Evolutionary conservation across 2,888 invertebrate genomes (phyloP).

Genomic region (Scrobipalpa atriplicella): DNA sequence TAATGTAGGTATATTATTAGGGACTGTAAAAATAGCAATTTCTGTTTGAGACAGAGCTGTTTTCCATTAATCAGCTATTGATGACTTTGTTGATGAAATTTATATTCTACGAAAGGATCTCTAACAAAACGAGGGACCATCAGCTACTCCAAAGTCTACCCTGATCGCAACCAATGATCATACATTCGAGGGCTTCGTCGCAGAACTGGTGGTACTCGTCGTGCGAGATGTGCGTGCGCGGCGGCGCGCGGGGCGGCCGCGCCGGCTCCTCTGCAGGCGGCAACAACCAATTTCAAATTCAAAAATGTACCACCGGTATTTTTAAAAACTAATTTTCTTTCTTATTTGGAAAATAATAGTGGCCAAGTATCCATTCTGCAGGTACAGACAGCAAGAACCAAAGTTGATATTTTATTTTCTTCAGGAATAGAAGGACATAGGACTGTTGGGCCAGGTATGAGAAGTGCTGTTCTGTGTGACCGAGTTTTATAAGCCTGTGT

Average conservation of each 20-base stretch:
- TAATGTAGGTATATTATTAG: no score
- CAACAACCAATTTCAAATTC: slow-evolving; percentile 23
- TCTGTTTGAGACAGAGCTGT: no score
- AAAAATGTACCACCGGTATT: background rate
- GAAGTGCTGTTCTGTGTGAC: background rate
- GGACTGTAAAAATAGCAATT: no score
- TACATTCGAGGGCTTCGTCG: slow-evolving; percentile 92
- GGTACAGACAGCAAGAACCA: no score
- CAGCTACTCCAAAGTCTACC: slow-evolving; percentile 1
- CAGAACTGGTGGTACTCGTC: slow-evolving; percentile 92
- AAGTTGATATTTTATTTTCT: no score
- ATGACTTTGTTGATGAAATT: no score
- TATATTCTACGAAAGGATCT: no score
- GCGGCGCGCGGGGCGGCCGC: slow-evolving; percentile 71
- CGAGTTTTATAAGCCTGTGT: background rate
- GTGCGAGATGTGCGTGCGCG: slow-evolving; percentile 83
- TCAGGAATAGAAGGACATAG: no score
- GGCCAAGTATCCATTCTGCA: no score
- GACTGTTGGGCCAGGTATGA: no score
- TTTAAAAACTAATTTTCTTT: background rate
- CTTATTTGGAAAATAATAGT: background rate
- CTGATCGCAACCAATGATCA: slow-evolving; percentile 44
- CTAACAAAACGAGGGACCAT: no score
- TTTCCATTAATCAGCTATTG: no score
- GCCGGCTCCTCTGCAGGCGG: slow-evolving; percentile 34